phyloP scores from a whole-genome alignment of 2,888 invertebrate species.

The Tenthredo livida region DNA sequence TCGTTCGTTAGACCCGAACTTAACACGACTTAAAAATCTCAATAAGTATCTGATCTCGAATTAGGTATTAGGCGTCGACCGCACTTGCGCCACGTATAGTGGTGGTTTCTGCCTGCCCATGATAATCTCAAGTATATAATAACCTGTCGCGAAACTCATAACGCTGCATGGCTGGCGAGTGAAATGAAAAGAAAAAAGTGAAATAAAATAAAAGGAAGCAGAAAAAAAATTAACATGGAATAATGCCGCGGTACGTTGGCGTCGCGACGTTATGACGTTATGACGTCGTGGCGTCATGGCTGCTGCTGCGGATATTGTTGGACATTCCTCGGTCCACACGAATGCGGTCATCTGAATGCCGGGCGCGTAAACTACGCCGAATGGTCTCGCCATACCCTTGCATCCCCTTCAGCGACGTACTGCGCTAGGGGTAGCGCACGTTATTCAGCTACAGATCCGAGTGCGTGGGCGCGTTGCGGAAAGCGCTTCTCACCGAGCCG shows the following conservation, averaged over 20 bases:
- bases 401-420: not conserved
- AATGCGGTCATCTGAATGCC: slow-evolving; percentile 77
- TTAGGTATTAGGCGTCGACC: not conserved
- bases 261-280: slow-evolving; percentile 50
- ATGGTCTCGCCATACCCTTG: slow-evolving; percentile 64
- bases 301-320: slow-evolving; percentile 73
- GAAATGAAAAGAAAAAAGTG: slow-evolving; percentile 8
- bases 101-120: slow-evolving; percentile 20
- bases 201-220: slow-evolving; percentile 59
- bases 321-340: slow-evolving; percentile 75
- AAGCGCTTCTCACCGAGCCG: slow-evolving; percentile 70
- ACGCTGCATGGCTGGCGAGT: slow-evolving; percentile 51
- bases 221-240: slow-evolving; percentile 30
- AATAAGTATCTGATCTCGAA: not conserved
- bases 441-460: not conserved
- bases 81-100: not conserved
- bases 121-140: slow-evolving; percentile 51
- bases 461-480: slow-evolving; percentile 61
- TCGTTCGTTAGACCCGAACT: not conserved
- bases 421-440: not conserved
- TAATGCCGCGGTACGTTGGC: slow-evolving; percentile 62
- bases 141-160: slow-evolving; percentile 58
- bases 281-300: slow-evolving; percentile 61
- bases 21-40: not conserved
- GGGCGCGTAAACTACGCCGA: slow-evolving; percentile 76